Base-by-base conservation (phyloP, 30 jellyfish, hydroid and myxozoan species). In the Pseudorhiza aurosa region DNA sequence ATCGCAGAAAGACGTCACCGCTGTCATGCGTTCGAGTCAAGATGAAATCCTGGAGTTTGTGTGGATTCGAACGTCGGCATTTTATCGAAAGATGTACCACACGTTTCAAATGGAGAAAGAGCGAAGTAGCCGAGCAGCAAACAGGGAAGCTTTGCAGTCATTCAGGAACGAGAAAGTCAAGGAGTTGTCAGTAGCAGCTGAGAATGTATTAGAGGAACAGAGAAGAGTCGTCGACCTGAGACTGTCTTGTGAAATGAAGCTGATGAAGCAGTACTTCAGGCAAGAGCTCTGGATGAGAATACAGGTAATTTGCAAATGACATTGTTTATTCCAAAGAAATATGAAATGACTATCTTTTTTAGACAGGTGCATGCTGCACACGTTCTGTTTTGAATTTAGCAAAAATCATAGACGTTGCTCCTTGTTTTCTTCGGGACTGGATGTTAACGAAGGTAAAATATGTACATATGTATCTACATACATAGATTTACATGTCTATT, bases 251-350 rank as follows among this genome's bases (percentile, higher is more conserved):
- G 80, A 80, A 39, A 80, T 80, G 37, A 40, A 22, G 47, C 10
- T 65, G 3, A 51, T 65, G 45, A 31, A 37, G 11, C 67, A 80
- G 21, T 51, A 39, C 36, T 80, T 56, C 32, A 65, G 91, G 53
- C 91, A 80, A 65, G 91, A 80, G 43, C 59, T 80, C 6, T 80
- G 91, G 91, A 35, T 80, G 21, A 47, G 81, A 80, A 64, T 80
- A 1, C 91, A 80, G 78, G 91, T 80, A 2, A 1, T 67, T 69
- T 24, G 19, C 8, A 2, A 10, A 12, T 12, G 0, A 0, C 18
- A 8, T 27, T 60, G 0, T 10, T 25, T 25, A 2, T 9, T 17
- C n/a, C 55, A 8, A 19, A 11, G 9, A 55, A 0, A 55, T 12
- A 24, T 12, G 68, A 22, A 0, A 25, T 29, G 49, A 60, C 12